phyloP scores from a whole-genome alignment of 2,797 vertebrate species.

The Lutjanus campechanus region DNA sequence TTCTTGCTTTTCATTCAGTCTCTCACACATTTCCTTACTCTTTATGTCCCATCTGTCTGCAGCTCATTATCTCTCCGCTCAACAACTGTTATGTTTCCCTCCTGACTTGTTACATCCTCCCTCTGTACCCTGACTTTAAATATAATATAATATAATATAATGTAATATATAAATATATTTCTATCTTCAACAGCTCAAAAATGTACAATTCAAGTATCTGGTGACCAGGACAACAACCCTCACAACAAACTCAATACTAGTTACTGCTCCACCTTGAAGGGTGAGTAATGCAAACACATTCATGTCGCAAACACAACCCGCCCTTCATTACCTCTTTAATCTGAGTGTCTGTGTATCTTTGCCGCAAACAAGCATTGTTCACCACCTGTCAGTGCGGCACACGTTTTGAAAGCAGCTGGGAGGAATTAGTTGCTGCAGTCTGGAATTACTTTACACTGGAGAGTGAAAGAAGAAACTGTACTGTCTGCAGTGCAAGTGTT shows the following conservation, averaged over 20 bases:
- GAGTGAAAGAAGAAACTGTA: neutral
- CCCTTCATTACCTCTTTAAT: neutral
- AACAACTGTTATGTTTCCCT: constrained; percentile 1
- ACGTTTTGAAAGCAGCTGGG: constrained; percentile 24
- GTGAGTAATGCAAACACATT: constrained; percentile 63
- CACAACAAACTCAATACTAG: constrained; percentile 42
- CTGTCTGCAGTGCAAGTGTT: neutral
- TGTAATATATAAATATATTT: neutral
- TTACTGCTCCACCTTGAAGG: constrained; percentile 84
- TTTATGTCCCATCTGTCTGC: constrained; percentile 44
- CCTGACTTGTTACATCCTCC: constrained; percentile 1
- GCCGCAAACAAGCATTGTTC: neutral
- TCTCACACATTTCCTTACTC: constrained; percentile 15
- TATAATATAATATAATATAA: neutral
- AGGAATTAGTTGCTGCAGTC: constrained; percentile 29
- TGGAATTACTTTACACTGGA: constrained; percentile 9
- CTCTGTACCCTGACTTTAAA: constrained; percentile 5
- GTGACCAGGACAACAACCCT: constrained; percentile 71
- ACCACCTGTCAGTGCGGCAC: neutral
- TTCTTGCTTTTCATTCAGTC: constrained; percentile 25
- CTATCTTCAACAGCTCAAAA: constrained; percentile 77
- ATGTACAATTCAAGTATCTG: constrained; percentile 64
- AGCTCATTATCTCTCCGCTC: constrained; percentile 26
- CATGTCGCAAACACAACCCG: neutral
- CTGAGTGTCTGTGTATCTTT: constrained; percentile 1